These are phyloP conservation scores for Onychomys arenicola DNA, from an alignment of 2,797 vertebrate genomes.

Conservation along the genomic window DNA sequence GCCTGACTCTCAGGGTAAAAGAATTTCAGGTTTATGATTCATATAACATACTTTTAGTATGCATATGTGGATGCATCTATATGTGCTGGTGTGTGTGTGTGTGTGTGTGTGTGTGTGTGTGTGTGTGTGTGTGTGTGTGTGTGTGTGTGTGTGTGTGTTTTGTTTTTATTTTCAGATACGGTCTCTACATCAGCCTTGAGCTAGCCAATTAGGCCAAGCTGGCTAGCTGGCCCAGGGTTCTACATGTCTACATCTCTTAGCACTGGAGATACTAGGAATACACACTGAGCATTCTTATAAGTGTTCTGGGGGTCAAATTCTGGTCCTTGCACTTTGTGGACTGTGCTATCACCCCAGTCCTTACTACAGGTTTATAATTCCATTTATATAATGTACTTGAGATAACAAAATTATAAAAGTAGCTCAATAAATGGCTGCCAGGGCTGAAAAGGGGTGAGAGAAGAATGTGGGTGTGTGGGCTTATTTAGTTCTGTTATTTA, in stretches of 20 bases:
- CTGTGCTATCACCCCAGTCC: background rate
- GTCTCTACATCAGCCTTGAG: background rate
- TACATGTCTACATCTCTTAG: background rate
- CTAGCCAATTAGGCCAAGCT: background rate
- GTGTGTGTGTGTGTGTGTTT: too few relatives aligned
- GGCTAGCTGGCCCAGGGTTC: background rate
- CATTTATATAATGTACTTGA: background rate
- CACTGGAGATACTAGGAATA: background rate
- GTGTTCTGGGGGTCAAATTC: background rate
- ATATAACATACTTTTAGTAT: background rate
- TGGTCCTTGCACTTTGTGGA: background rate
- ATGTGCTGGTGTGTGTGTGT: background rate
- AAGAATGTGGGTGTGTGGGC: background rate
- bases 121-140: background rate
- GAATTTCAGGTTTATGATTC: background rate
- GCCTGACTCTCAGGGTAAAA: background rate
- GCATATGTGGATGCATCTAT: background rate
- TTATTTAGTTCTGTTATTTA: background rate
- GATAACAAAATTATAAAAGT: constrained; percentile 4
- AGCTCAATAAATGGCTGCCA: background rate
- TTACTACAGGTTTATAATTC: background rate
- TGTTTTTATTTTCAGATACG: background rate
- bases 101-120: background rate
- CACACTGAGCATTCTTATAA: background rate
- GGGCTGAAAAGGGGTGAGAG: background rate